Evolutionary conservation across 64 coral and sea anemone species (phyloP), one percentile per base, ranked within the genome.

Genomic region (Stichodactyla helianthus): DNA sequence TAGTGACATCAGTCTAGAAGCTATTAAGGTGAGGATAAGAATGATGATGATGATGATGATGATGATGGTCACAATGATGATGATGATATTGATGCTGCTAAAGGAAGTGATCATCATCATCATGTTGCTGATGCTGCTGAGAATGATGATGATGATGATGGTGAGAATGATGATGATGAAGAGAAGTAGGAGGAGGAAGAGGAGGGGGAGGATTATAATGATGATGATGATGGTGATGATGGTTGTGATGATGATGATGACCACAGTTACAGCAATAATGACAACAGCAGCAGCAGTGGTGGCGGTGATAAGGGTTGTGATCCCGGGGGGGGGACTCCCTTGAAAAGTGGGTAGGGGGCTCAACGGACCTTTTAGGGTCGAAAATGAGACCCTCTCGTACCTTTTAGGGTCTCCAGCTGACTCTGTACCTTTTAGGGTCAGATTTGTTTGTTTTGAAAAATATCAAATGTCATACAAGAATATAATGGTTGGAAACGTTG

Each of bases 1-100:
- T 58, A 83, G 89, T 10, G 86, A 89, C 28, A 53, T 93, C 53
- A 97, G 92, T 71, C 62, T 97, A 13, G 94, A 97, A 19, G 70
- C 91, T 71, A 92, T 97, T 4, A 86, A 90, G 85, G 94, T 97
- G 57, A 76, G 68, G 10, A 74, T 16, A 16, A 65, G 25, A 23
- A 31, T 74, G n/a, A 31, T 22, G 20, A 71, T 22, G 65, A 8
- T 71, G 5, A 10, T 71, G 20, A 26, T 71, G 6, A 16, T 16
- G 62, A 65, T 16, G 22, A 20, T 16, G 62, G 16, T 63, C 6
- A 63, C 4, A 4, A 65, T 65, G 62, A 65, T 71, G 20, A 71
- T 71, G 65, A 63, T 63, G 60, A 63, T 13, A 17, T 4, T 12
- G 81, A 90, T 96, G 51, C 59, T n/a, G n/a, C 6, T 63, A 14